Evolutionary conservation across 30 jellyfish, hydroid and myxozoan genomes (phyloP), one percentile per base, ranked within the genome.

Genomic region (Hydra vulgaris): DNA sequence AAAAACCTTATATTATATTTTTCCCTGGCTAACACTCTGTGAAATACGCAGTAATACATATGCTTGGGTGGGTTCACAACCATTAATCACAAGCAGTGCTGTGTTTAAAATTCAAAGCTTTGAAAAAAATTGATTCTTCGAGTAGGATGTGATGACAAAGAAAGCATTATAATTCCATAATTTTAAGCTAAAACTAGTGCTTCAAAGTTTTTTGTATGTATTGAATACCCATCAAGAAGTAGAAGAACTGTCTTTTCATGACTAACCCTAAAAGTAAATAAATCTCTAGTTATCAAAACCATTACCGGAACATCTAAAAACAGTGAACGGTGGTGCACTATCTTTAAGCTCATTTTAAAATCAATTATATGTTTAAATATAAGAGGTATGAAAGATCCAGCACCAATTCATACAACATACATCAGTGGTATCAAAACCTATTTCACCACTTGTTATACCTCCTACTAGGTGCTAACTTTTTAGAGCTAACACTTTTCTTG

Each of bases 271-370:
- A 40, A 40, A 40, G 12, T 3, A 54, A 27, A 76, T 8, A 75
- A 54, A 24, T 52, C 87, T 56, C 18, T 0, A 73, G 23, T 55
- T 66, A 53, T 55, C 87, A 88, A 83, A 26, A 80, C 88, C 61
- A n/a, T 56, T 83, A 18, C 74, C 88, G 3, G 90, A 76, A 54
- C 81, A 53, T 23, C 81, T 72, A 76, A 85, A 79, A 12, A 73
- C 61, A 12, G 87, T 23, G 15, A 23, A 23, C 8, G 74, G 87
- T 69, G 72, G 25, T 18, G 90, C 81, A 1, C 80, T 40, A 12
- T 61, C 81, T 70, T 21, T 22, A 12, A 70, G 27, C 27, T 70
- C 76, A 21, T 0, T 22, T 70, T 70, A 7, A 16, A 70, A 0
- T n/a, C n/a, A 0, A 8, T 70, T 18, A 7, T 70, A 12, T 18